phyloP scores from a whole-genome alignment of 2,113 vertebrate species.

The Pungitius pungitius region DNA sequence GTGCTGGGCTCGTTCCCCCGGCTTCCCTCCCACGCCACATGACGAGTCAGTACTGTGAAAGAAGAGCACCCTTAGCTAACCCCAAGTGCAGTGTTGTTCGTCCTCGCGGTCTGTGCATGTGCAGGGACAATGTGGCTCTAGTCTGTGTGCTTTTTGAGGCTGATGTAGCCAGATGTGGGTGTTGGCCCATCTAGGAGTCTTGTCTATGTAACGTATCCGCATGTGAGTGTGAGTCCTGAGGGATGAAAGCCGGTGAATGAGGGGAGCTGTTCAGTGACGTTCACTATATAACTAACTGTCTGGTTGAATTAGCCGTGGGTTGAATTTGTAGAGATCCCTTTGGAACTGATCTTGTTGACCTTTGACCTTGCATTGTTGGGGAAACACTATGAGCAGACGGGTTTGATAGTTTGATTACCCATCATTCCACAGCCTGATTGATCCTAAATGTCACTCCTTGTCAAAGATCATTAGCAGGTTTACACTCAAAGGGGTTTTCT shows the following conservation, averaged over 20 bases:
- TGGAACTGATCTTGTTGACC: conserved; percentile 22
- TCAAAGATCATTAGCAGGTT: conserved; percentile 22
- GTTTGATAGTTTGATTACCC: conserved; percentile 12
- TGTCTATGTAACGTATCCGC: conserved; percentile 29
- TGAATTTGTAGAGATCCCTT: conserved; percentile 19
- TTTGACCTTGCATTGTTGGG: conserved; percentile 47
- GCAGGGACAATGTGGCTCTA: conserved; percentile 1
- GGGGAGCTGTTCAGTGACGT: conserved; percentile 43
- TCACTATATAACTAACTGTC: conserved; percentile 38
- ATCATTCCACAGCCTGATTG: conserved; percentile 16
- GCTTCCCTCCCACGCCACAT: conserved; percentile 16
- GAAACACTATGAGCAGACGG: conserved; percentile 1
- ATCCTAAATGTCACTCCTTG: conserved; percentile 32
- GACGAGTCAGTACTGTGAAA: conserved; percentile 44
- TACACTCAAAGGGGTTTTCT: neutral
- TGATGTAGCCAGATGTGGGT: conserved; percentile 21
- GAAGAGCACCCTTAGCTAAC: conserved; percentile 37
- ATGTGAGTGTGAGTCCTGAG: conserved; percentile 26
- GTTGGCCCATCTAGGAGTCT: conserved; percentile 16
- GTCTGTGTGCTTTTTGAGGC: conserved; percentile 2
- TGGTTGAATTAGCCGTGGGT: conserved; percentile 19
- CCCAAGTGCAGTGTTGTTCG: neutral
- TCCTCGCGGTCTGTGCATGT: neutral
- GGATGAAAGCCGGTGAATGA: conserved; percentile 34
- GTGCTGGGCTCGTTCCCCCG: conserved; percentile 1